These are phyloP conservation scores for Vulpes lagopus DNA, from an alignment of 2,113 vertebrate genomes.

Conservation along the genomic window DNA sequence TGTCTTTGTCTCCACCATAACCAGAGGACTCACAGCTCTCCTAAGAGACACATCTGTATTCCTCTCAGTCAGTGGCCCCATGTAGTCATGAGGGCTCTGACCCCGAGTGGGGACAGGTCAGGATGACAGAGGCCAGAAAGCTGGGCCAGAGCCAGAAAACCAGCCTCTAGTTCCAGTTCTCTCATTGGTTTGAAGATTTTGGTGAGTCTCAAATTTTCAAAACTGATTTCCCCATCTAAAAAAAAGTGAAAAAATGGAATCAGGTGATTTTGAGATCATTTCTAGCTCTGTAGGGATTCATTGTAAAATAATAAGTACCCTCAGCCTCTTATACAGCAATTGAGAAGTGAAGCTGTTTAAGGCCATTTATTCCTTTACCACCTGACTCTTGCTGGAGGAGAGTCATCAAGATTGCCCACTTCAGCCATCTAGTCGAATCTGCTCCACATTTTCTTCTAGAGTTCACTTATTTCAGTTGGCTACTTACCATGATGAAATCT, in stretches of 20 bases:
- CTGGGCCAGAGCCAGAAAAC: neutral
- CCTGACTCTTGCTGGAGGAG: neutral
- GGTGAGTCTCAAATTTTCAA: neutral
- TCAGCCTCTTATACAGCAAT: fast-evolving
- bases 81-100: neutral
- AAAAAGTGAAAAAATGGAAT: neutral
- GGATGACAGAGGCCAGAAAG: neutral
- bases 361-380: neutral
- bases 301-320: too few species aligned
- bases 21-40: neutral
- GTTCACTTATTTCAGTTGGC: neutral
- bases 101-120: neutral
- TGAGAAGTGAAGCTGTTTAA: neutral
- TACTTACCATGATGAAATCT: neutral
- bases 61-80: fast-evolving
- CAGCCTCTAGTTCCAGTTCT: neutral
- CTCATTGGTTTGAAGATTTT: neutral
- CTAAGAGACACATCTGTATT: too few species aligned
- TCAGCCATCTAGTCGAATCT: neutral
- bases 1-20: neutral
- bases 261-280: neutral
- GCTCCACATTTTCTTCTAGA: neutral
- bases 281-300: neutral
- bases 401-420: neutral
- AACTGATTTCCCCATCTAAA: neutral